Evolutionary conservation across 2,113 vertebrate species (phyloP), one percentile per base, ranked within the genome.

Genomic region (Prolemur simus): DNA sequence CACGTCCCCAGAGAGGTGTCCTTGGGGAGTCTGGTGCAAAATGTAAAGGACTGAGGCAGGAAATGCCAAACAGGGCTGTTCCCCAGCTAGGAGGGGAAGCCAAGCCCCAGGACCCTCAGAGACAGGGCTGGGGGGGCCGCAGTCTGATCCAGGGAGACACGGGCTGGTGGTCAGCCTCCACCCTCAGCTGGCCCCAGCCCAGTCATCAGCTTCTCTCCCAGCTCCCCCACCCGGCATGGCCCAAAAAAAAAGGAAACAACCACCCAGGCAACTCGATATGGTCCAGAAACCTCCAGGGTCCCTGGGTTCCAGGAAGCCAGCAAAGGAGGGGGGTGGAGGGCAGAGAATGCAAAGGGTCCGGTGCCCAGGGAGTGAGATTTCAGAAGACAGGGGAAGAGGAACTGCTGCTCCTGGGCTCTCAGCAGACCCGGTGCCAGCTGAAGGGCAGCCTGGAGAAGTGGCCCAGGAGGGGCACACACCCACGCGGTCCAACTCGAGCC

Each of bases 251-350:
- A 82, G 32, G 94, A 91, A 96, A 80, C 93, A 82, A 93, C 96
- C 95, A 97, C 93, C 93, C 95, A 97, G 91, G 97, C 96, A 98
- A 97, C 93, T 96, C 25, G 97, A 98, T 97, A 94, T 91, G 96
- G 96, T 96, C 96, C 94, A 96, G 97, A 97, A 97, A 94, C 93
- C 98, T 97, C 98, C 93, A 97, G 97, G 96, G 97, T 97, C 97
- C 96, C 80, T 66, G 91, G 91, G 93, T 97, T 98, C 97, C 97
- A 96, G 97, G 98, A 98, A 98, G 96, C 95, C 63, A 49, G 81
- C 10, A 12, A 87, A 58, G 93, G 86, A 89, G 90, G 94, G 77
- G 76, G 76, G 93, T 77, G 64, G 81, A 87, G 78, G 89, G 77
- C 90, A 95, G 89, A 87, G 91, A 93, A 80, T 1, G 47, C 71